A percentile compares a stretch with the other conserved stretches of the same genome.
These are phyloP conservation scores for Brienomyrus brachyistius DNA, from an alignment of 2,113 vertebrate genomes.

Conservation along the genomic window DNA sequence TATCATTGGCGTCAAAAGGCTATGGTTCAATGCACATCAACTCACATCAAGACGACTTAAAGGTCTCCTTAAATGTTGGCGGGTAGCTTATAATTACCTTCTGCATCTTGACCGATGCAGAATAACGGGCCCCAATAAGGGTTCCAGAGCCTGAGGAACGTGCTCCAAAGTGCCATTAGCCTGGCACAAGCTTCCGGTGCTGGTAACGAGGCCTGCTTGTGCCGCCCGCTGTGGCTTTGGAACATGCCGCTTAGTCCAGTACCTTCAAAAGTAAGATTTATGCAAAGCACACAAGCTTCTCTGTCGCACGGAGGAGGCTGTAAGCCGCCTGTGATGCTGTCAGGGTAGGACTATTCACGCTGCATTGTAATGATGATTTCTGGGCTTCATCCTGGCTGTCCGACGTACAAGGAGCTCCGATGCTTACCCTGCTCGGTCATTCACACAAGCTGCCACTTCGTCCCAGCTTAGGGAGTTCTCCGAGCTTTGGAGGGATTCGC, in stretches of 20 bases:
- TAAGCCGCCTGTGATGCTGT: not conserved
- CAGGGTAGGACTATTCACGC: not conserved
- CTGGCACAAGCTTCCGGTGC: not conserved
- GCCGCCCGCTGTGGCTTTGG: not conserved
- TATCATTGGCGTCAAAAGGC: not conserved
- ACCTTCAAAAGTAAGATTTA: not conserved
- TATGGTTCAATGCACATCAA: not conserved
- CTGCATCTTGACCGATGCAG: not conserved
- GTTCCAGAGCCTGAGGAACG: not conserved
- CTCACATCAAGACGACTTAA: not conserved
- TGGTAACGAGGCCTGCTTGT: not conserved
- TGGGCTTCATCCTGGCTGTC: not conserved
- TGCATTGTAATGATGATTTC: not conserved
- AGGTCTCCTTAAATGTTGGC: not conserved
- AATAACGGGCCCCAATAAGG: not conserved
- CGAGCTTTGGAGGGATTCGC: not conserved
- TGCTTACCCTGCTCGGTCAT: not conserved
- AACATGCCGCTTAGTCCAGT: not conserved
- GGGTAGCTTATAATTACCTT: not conserved
- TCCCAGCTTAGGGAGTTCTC: not conserved
- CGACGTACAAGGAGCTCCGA: not conserved
- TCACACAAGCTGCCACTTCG: not conserved
- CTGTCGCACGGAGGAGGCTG: not conserved
- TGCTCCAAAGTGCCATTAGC: not conserved
- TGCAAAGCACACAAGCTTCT: not conserved